A percentile compares a stretch with the other conserved stretches of the same genome.
phyloP scores from a whole-genome alignment of 2,113 vertebrate species.

The Microcebus lehilahytsara region DNA sequence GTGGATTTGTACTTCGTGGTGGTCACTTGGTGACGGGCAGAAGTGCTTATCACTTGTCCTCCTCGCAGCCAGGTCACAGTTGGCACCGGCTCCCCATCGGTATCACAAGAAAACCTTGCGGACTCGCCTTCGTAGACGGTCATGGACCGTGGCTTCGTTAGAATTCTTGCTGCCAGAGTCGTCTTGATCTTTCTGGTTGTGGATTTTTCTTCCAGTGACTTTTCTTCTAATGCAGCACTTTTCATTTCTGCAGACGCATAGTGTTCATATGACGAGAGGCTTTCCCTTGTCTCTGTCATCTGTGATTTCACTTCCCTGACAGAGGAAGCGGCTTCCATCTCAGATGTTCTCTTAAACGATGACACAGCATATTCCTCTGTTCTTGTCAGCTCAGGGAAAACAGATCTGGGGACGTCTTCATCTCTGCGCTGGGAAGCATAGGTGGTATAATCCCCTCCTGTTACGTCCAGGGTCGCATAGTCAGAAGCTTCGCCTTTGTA shows the following conservation, averaged over 20 bases:
- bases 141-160: slow-evolving; percentile 93
- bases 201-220: slow-evolving; percentile 85
- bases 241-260: slow-evolving; percentile 89
- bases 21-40: slow-evolving; percentile 88
- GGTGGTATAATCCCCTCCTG: slow-evolving; percentile 90
- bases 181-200: slow-evolving; percentile 87
- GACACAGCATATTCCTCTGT: slow-evolving; percentile 93
- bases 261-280: slow-evolving; percentile 85
- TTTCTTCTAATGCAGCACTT: slow-evolving; percentile 83
- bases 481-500: slow-evolving; percentile 96
- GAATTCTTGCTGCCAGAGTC: slow-evolving; percentile 88
- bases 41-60: slow-evolving; percentile 85
- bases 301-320: slow-evolving; percentile 91
- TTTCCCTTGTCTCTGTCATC: slow-evolving; percentile 89
- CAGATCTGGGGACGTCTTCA: slow-evolving; percentile 90
- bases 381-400: slow-evolving; percentile 91
- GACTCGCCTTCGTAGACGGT: slow-evolving; percentile 92
- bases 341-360: slow-evolving; percentile 91
- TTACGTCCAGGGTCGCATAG: slow-evolving; percentile 95
- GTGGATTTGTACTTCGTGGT: slow-evolving; percentile 90
- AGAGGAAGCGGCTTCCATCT: slow-evolving; percentile 89
- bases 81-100: slow-evolving; percentile 95
- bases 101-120: slow-evolving; percentile 92
- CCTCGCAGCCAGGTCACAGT: slow-evolving; percentile 90
- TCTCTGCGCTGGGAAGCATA: slow-evolving; percentile 90